These are phyloP conservation scores for Agonopterix alstromeriana DNA, from an alignment of 2,888 invertebrate genomes.

Conservation along the genomic window DNA sequence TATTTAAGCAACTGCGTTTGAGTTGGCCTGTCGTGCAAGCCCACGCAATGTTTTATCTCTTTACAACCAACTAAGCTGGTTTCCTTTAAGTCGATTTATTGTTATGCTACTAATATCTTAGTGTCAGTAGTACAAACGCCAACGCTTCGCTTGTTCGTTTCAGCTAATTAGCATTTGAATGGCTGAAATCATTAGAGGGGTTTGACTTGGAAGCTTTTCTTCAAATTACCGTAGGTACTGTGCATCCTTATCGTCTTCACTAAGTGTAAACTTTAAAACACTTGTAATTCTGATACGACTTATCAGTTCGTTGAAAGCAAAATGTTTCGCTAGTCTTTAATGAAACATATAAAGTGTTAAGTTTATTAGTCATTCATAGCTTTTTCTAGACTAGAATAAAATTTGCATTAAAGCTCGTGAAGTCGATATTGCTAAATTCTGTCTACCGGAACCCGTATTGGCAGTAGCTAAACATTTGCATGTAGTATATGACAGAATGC, in stretches of 20 bases:
- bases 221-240: not conserved
- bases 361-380: too few relatives aligned
- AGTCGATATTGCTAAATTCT: conserved; percentile 27
- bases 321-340: too few relatives aligned
- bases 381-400: too few relatives aligned
- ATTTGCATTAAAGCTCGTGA: not conserved
- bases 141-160: conserved; percentile 37
- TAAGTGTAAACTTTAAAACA: too few relatives aligned
- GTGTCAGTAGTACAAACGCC: conserved; percentile 48
- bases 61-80: conserved; percentile 57
- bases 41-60: conserved; percentile 70
- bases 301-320: too few relatives aligned
- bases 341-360: too few relatives aligned
- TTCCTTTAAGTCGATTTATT: conserved; percentile 65
- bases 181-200: conserved; percentile 12
- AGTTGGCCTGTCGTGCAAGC: conserved; percentile 38
- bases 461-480: conserved; percentile 60
- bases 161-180: conserved; percentile 60
- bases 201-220: conserved; percentile 7
- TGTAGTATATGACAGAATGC: conserved; percentile 61
- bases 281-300: too few relatives aligned
- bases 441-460: conserved; percentile 33
- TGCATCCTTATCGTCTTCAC: too few relatives aligned
- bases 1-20: conserved; percentile 60
- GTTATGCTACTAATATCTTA: conserved; percentile 61